Percentiles rank a stretch among this genome's conserved stretches.
Conservation (phyloP, 2,888 invertebrate species). For the Julus scandinavius region DNA sequence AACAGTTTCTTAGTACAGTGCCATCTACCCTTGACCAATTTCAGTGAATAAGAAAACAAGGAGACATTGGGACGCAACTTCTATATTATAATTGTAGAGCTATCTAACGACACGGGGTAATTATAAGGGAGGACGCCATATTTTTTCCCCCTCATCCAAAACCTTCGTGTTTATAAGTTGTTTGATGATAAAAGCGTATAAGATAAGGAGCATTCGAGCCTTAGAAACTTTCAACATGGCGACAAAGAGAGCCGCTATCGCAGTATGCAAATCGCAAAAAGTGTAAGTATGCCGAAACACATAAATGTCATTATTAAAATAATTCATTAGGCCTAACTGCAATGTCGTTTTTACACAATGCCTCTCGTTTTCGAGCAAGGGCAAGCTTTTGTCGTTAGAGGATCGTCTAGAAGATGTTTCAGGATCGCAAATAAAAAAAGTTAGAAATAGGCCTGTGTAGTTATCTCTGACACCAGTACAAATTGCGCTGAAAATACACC, state of each 20-base stretch:
- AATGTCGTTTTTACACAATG: not conserved
- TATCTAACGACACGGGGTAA: slow-evolving; percentile 43
- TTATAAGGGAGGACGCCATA: slow-evolving; percentile 41
- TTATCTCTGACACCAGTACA: slow-evolving; percentile 6
- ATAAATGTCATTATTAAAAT: slow-evolving; percentile 43
- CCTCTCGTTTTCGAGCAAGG: not conserved
- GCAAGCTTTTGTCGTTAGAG: not conserved
- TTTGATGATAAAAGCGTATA: not conserved
- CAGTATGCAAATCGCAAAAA: slow-evolving; percentile 22
- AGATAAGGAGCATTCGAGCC: slow-evolving; percentile 12
- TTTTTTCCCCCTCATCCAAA: not conserved
- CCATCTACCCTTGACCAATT: slow-evolving; percentile 34
- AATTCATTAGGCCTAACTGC: slow-evolving; percentile 36
- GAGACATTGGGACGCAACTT: not conserved
- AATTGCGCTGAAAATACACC: not conserved
- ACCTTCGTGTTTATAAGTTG: not conserved
- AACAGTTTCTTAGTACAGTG: not conserved
- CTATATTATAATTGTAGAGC: not conserved
- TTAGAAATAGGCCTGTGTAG: not conserved
- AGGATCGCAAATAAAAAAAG: not conserved
- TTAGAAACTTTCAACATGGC: not conserved
- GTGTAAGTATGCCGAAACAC: slow-evolving; percentile 15
- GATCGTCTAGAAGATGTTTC: not conserved
- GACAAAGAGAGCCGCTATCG: slow-evolving; percentile 33
- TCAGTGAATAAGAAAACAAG: not conserved